These are phyloP conservation scores for Caenorhabditis sp. DNA, from an alignment of 2,888 invertebrate genomes.

Conservation along the genomic window DNA sequence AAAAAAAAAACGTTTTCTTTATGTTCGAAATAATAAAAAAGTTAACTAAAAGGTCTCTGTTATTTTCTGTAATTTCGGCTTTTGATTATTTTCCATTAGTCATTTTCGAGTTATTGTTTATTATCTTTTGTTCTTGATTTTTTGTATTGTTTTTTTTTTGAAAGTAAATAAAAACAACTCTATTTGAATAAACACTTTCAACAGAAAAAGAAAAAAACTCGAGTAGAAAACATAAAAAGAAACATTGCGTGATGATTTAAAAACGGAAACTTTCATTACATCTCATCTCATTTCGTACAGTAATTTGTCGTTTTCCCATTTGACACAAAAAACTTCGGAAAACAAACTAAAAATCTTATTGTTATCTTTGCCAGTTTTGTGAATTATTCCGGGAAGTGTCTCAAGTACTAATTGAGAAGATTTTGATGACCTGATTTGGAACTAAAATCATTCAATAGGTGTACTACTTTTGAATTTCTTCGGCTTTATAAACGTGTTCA, in stretches of 20 bases:
- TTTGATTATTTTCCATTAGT: neutral
- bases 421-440: neutral
- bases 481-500: too few species aligned
- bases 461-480: neutral
- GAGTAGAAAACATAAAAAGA: slow-evolving; percentile 14
- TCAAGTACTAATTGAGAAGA: neutral
- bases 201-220: neutral
- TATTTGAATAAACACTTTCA: too few species aligned
- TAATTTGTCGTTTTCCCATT: too few species aligned
- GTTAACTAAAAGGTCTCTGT: too few species aligned
- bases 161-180: slow-evolving; percentile 9
- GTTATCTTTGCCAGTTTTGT: neutral
- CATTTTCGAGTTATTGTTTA: neutral
- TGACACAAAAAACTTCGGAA: too few species aligned
- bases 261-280: slow-evolving; percentile 6
- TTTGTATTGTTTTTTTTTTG: slow-evolving; percentile 11
- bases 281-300: too few species aligned
- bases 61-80: neutral
- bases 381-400: neutral
- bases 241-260: slow-evolving; percentile 17
- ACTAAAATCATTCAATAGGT: neutral
- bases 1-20: neutral
- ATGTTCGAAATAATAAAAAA: neutral
- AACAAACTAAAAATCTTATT: too few species aligned
- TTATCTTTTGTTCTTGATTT: slow-evolving; percentile 4